phyloP scores from a whole-genome alignment of 2,113 vertebrate genomes.

The Thryonomys swinderianus region DNA sequence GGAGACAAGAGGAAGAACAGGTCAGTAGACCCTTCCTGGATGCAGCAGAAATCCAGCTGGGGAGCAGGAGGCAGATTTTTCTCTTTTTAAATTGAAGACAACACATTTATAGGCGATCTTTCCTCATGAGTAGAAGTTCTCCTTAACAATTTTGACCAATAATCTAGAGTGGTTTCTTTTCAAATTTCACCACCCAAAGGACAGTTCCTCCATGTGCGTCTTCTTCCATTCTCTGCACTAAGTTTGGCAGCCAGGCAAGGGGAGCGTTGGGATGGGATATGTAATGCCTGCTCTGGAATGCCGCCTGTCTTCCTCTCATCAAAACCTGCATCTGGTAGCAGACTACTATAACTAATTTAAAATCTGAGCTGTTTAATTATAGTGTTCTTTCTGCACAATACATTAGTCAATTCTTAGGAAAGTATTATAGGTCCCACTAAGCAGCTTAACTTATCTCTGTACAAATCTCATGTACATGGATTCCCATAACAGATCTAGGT shows the following conservation, averaged over 20 bases:
- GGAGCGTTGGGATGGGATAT: fast-evolving
- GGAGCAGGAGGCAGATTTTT: background rate
- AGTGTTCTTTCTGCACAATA: too few species aligned
- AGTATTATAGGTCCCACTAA: background rate
- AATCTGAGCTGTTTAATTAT: background rate
- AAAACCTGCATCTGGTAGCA: background rate
- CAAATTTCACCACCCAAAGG: background rate
- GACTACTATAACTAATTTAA: background rate
- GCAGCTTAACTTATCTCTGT: background rate
- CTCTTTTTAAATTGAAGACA: background rate
- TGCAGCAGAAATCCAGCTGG: too few species aligned
- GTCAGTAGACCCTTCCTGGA: background rate
- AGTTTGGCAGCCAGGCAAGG: fast-evolving
- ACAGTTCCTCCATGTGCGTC: background rate
- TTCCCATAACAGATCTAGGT: fast-evolving
- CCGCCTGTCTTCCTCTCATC: background rate
- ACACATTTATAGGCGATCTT: background rate
- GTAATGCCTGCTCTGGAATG: background rate
- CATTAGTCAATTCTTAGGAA: background rate
- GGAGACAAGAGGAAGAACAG: too few species aligned
- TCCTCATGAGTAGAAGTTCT: background rate
- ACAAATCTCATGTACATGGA: background rate
- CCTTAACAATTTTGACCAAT: background rate
- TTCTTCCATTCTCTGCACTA: background rate
- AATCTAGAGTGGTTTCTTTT: too few species aligned